A percentile compares a stretch with the other conserved stretches of the same genome.
Evolutionary conservation across 2,113 vertebrate species (phyloP).

Genomic region (Porphyrio hochstetteri): DNA sequence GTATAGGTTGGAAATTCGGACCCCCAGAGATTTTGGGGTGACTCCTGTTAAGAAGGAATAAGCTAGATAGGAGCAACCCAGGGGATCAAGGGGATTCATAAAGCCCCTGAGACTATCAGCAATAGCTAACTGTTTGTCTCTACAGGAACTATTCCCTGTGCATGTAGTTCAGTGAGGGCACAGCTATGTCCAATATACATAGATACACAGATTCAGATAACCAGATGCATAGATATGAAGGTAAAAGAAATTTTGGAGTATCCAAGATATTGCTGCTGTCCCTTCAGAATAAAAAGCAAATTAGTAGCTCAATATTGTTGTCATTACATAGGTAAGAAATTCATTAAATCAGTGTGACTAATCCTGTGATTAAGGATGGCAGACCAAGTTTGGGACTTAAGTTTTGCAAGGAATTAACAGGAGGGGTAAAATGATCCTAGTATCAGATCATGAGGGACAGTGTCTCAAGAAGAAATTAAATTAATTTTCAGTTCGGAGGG

Average conservation of each 20-base stretch:
- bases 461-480: background rate
- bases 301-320: background rate
- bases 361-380: background rate
- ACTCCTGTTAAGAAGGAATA: background rate
- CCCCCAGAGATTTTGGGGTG: background rate
- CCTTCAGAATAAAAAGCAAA: background rate
- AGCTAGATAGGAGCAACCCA: background rate
- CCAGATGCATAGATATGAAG: background rate
- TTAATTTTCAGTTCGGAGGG: background rate
- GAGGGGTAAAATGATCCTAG: background rate
- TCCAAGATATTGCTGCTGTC: background rate
- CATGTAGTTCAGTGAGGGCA: rapidly evolving
- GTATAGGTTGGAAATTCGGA: background rate
- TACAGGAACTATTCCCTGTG: rapidly evolving
- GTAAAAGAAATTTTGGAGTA: background rate
- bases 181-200: rapidly evolving
- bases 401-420: background rate
- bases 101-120: rapidly evolving
- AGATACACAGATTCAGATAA: background rate
- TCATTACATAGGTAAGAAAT: slow-evolving; percentile 4
- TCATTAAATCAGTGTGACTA: background rate
- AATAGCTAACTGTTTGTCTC: rapidly evolving
- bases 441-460: background rate
- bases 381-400: background rate
- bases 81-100: background rate